A percentile compares a stretch with the other conserved stretches of the same genome.
phyloP scores from a whole-genome alignment of 2,797 vertebrate species.

The Denticeps clupeoides region DNA sequence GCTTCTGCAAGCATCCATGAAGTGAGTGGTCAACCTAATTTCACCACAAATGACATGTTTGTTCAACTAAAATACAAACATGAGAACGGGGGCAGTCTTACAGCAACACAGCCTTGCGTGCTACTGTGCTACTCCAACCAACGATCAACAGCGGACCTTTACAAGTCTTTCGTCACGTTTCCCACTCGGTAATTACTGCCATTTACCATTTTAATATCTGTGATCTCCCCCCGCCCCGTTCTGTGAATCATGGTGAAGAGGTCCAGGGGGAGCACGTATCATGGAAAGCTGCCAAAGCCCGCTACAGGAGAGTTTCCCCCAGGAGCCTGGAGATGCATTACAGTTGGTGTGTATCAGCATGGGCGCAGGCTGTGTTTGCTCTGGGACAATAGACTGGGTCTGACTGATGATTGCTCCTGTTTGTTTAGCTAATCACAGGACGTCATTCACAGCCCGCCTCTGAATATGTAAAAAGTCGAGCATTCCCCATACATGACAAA shows the following conservation, averaged over 20 bases:
- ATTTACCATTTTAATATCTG: slow-evolving; percentile 38
- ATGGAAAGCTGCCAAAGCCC: slow-evolving; percentile 39
- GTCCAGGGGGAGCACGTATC: slow-evolving; percentile 39
- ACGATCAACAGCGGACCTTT: slow-evolving; percentile 21
- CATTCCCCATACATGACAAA: too few species aligned
- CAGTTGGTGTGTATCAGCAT: slow-evolving; percentile 24
- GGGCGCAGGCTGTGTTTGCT: slow-evolving; percentile 25
- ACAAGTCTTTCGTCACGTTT: slow-evolving; percentile 31
- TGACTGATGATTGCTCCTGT: slow-evolving; percentile 1
- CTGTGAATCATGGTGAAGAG: slow-evolving; percentile 42
- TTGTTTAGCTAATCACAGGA: slow-evolving; percentile 4
- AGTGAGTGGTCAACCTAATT: background rate
- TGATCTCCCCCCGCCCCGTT: slow-evolving; percentile 21
- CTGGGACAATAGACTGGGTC: slow-evolving; percentile 10
- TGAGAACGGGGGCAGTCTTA: background rate
- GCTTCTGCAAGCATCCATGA: background rate
- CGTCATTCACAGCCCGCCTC: background rate
- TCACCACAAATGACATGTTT: slow-evolving; percentile 1
- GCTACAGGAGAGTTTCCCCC: slow-evolving; percentile 40
- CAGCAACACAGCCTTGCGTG: background rate
- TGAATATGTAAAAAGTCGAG: too few species aligned
- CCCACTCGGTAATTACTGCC: slow-evolving; percentile 32
- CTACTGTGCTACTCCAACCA: slow-evolving; percentile 1
- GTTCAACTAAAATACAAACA: slow-evolving; percentile 3
- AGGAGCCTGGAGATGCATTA: slow-evolving; percentile 36